Conservation (phyloP, 1,140 invertebrate species). For the Asbolus verrucosus region DNA sequence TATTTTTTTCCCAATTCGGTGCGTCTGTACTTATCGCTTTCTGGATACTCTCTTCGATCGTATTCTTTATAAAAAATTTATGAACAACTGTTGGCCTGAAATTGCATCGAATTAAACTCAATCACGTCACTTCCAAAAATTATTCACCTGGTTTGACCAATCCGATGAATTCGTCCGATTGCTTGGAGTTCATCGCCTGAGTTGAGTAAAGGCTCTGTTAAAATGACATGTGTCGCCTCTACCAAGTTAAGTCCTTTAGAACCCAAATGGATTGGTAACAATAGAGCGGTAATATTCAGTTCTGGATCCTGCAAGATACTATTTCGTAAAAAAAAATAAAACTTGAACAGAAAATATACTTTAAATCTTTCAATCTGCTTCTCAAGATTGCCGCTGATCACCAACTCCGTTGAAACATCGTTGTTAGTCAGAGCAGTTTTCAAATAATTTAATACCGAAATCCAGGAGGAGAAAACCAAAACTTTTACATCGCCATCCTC, state of each 20-base stretch:
- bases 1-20: slow-evolving; percentile 59
- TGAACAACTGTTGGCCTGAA: slow-evolving; percentile 73
- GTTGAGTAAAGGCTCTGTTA: slow-evolving; percentile 83
- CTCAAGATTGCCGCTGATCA: slow-evolving; percentile 57
- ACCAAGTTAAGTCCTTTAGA: slow-evolving; percentile 84
- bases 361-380: slow-evolving; percentile 70
- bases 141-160: slow-evolving; percentile 79
- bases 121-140: neutral
- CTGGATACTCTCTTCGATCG: slow-evolving; percentile 79
- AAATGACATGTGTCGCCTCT: slow-evolving; percentile 83
- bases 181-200: slow-evolving; percentile 81
- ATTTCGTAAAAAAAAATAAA: too few relatives aligned
- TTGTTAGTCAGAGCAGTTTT: slow-evolving; percentile 73
- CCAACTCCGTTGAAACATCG: slow-evolving; percentile 65
- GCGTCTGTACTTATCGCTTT: slow-evolving; percentile 57
- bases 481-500: slow-evolving; percentile 74
- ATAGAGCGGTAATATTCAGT: slow-evolving; percentile 71
- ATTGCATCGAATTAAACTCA: slow-evolving; percentile 22
- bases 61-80: slow-evolving; percentile 75
- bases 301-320: slow-evolving; percentile 64
- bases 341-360: slow-evolving; percentile 62
- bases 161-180: slow-evolving; percentile 82
- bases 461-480: slow-evolving; percentile 82
- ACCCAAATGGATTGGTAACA: slow-evolving; percentile 77
- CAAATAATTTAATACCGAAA: slow-evolving; percentile 73